Conservation (phyloP, 1,140 invertebrate species). For the Scaptomyza montana region DNA sequence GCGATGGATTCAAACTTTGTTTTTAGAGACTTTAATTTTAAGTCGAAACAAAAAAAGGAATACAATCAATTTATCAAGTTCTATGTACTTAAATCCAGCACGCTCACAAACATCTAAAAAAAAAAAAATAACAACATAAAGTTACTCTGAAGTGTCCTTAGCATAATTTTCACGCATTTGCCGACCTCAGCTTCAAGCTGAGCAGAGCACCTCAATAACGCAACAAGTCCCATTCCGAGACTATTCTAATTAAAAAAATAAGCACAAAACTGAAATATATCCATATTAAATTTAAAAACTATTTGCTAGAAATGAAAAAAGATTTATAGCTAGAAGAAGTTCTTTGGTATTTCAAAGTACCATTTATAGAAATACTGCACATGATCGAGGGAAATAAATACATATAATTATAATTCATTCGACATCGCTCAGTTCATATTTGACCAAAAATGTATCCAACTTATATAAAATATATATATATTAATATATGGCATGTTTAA, state of each 20-base stretch:
- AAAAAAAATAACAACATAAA: background rate
- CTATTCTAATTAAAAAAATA: constrained; percentile 15
- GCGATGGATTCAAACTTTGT: constrained; percentile 29
- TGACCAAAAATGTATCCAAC: background rate
- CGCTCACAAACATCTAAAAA: constrained; percentile 27
- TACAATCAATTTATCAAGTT: constrained; percentile 31
- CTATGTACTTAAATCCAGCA: constrained; percentile 28
- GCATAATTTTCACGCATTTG: constrained; percentile 46
- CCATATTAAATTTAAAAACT: constrained; percentile 15
- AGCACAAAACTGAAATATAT: constrained; percentile 35
- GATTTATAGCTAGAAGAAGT: background rate
- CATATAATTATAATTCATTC: constrained; percentile 10
- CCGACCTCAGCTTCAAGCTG: constrained; percentile 44
- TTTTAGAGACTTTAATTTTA: constrained; percentile 12
- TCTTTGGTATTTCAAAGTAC: constrained; percentile 15
- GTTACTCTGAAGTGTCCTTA: constrained; percentile 77
- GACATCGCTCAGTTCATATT: constrained; percentile 25
- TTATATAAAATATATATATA: constrained; percentile 1
- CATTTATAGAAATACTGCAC: constrained; percentile 23
- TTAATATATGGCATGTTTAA: constrained; percentile 20
- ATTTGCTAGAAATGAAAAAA: background rate
- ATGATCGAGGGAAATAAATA: background rate
- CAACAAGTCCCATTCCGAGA: constrained; percentile 18
- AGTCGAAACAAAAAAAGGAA: constrained; percentile 1
- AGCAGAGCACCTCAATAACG: constrained; percentile 24